Evolutionary conservation across 2,113 vertebrate species (phyloP).

Genomic region (Larimichthys crocea): DNA sequence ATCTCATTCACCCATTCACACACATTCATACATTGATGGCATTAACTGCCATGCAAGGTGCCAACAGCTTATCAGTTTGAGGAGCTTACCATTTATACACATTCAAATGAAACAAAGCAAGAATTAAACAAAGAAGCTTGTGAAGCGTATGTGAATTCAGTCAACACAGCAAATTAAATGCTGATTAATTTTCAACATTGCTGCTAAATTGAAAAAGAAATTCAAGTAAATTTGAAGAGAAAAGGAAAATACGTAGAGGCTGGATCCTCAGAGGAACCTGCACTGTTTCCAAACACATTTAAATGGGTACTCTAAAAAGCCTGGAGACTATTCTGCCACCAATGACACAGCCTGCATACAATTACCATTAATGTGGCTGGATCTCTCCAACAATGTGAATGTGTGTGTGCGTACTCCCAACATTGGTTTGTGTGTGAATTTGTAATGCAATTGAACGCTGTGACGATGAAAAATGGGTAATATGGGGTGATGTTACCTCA

Average conservation of each 20-base stretch:
- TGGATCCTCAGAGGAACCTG: conserved; percentile 2
- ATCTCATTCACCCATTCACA: too few relatives aligned
- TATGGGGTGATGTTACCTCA: conserved; percentile 72
- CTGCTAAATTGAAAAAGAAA: background rate
- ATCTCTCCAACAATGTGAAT: conserved; percentile 31
- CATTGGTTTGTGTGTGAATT: conserved; percentile 26
- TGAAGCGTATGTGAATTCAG: too few relatives aligned
- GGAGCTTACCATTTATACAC: too few relatives aligned
- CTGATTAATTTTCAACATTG: background rate
- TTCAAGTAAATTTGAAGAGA: background rate
- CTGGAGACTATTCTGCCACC: conserved; percentile 44
- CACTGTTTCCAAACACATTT: conserved; percentile 52
- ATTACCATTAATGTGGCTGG: conserved; percentile 67
- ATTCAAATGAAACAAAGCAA: too few relatives aligned
- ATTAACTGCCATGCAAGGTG: too few relatives aligned
- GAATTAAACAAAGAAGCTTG: too few relatives aligned
- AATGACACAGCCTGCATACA: conserved; percentile 51
- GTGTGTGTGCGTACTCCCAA: background rate
- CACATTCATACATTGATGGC: too few relatives aligned
- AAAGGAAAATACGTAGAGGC: background rate
- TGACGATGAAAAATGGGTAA: conserved; percentile 49
- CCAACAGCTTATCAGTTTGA: too few relatives aligned
- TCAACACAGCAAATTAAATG: background rate
- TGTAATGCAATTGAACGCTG: conserved; percentile 29
- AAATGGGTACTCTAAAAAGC: conserved; percentile 35